Percentiles rank a stretch among this genome's conserved stretches.
Conservation (phyloP, 1,140 invertebrate genomes). For the Anthonomus grandis region DNA sequence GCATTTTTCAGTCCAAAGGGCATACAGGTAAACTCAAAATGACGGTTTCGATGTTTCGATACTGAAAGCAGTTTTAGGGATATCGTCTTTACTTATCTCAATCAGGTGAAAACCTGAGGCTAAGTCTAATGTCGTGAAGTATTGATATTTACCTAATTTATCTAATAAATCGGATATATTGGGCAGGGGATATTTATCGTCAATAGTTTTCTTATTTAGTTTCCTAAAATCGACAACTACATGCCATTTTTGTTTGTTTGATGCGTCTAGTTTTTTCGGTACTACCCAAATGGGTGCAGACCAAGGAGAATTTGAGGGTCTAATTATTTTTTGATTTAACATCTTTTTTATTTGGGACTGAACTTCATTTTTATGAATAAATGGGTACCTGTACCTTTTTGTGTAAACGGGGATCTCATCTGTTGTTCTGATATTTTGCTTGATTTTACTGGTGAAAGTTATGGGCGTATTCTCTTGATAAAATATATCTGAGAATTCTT, state of each 20-base stretch:
- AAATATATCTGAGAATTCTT: too few species aligned
- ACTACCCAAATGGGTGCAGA: constrained; percentile 37
- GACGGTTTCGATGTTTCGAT: constrained; percentile 7
- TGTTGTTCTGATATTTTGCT: constrained; percentile 16
- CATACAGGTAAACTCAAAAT: constrained; percentile 17
- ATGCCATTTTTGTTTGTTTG: constrained; percentile 22
- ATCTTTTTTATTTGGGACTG: constrained; percentile 32
- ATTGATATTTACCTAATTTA: too few species aligned
- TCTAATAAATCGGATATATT: too few species aligned
- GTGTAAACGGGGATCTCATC: constrained; percentile 19
- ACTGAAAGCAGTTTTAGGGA: constrained; percentile 11
- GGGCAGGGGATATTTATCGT: too few species aligned
- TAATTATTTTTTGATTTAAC: constrained; percentile 24
- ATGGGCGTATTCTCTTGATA: too few species aligned
- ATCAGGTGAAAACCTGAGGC: constrained; percentile 51
- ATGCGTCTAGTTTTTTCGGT: constrained; percentile 42
- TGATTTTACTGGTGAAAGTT: constrained; percentile 13
- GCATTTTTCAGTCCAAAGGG: constrained; percentile 19
- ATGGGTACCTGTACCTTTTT: constrained; percentile 33
- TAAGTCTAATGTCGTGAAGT: too few species aligned
- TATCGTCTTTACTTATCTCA: constrained; percentile 24
- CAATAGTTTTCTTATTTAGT: constrained; percentile 46
- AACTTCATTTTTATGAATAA: constrained; percentile 35
- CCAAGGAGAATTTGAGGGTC: constrained; percentile 28
- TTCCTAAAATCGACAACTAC: constrained; percentile 45